A percentile compares a stretch with the other conserved stretches of the same genome.
Conservation (phyloP, 2,113 vertebrate genomes). For the Gymnocephalus cernua region DNA sequence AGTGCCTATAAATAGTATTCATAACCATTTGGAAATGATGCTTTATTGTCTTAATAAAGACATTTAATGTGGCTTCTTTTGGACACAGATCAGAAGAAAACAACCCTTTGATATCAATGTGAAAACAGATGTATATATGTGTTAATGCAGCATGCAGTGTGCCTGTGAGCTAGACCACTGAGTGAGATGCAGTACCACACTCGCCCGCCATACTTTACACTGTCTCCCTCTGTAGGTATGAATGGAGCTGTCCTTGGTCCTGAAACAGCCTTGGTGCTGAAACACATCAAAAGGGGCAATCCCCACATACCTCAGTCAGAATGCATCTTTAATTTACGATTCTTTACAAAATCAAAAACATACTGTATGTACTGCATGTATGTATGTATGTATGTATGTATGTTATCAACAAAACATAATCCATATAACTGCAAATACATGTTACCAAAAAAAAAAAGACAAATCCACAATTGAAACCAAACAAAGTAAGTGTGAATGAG, state of each 20-base stretch:
- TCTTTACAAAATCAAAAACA: neutral
- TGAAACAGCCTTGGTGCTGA: conserved; percentile 63
- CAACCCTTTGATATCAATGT: neutral
- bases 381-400: no score
- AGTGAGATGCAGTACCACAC: no score
- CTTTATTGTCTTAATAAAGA: neutral
- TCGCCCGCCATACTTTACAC: neutral
- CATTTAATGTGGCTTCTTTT: conserved; percentile 8
- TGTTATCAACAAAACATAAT: neutral
- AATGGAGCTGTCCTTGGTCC: conserved; percentile 61
- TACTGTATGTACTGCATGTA: neutral
- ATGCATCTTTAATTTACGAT: neutral
- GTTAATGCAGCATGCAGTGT: neutral
- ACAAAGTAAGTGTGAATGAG: neutral
- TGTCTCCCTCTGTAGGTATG: neutral
- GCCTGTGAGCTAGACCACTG: no score
- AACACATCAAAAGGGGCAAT: neutral
- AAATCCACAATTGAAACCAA: neutral
- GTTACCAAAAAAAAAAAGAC: neutral
- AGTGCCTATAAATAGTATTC: neutral
- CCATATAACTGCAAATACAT: neutral
- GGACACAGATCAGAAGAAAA: neutral
- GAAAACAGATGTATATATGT: neutral
- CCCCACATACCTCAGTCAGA: neutral
- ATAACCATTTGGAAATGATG: neutral